phyloP scores from a whole-genome alignment of 1,140 invertebrate species.

The Drosophila gunungcola region DNA sequence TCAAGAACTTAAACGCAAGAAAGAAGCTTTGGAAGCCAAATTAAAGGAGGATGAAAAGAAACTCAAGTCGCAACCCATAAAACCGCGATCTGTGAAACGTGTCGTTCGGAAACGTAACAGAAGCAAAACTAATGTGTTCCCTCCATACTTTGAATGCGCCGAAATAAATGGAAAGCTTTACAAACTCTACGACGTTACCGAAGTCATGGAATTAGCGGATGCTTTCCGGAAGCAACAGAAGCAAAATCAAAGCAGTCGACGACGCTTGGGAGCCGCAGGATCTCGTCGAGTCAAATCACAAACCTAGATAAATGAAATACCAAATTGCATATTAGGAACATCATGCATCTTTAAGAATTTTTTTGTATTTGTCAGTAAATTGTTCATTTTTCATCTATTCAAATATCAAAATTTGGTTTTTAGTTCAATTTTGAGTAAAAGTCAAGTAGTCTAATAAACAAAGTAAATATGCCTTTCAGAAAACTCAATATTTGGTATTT shows the following conservation, averaged over 20 bases:
- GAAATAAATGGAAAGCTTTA: slow-evolving; percentile 4
- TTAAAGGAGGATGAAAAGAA: not conserved
- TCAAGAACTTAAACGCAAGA: not conserved
- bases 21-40: not conserved
- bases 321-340: too few relatives aligned
- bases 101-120: not conserved
- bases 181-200: not conserved
- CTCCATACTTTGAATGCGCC: not conserved
- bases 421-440: too few relatives aligned
- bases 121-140: not conserved
- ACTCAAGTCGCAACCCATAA: too few relatives aligned
- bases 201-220: not conserved
- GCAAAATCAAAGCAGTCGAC: not conserved
- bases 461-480: too few relatives aligned
- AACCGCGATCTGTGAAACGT: not conserved
- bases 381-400: too few relatives aligned
- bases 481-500: not conserved
- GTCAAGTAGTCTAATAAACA: too few relatives aligned
- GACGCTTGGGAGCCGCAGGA: not conserved
- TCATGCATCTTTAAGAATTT: too few relatives aligned
- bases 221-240: not conserved
- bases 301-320: too few relatives aligned
- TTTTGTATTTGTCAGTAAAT: too few relatives aligned
- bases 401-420: too few relatives aligned
- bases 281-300: too few relatives aligned